Conservation (phyloP, 2,113 vertebrate species). For the Rhinolophus sinicus region DNA sequence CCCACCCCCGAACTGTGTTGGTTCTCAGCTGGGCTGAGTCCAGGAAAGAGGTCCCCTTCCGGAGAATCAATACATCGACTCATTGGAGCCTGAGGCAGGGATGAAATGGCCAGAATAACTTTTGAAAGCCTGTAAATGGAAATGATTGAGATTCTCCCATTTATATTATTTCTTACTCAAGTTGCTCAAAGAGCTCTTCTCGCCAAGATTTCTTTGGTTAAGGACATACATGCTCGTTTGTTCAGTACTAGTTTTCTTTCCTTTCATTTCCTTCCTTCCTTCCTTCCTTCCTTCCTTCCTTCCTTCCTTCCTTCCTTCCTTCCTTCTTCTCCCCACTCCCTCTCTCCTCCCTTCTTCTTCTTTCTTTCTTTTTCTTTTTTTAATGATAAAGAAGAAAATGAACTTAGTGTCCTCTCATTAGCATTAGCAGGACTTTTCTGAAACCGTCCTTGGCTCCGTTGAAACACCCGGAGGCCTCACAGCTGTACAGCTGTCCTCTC, state of each 20-base stretch:
- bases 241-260: neutral
- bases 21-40: neutral
- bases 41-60: neutral
- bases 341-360: neutral
- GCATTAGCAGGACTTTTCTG: neutral
- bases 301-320: neutral
- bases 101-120: neutral
- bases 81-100: neutral
- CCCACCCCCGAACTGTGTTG: neutral
- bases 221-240: neutral
- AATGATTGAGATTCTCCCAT: neutral
- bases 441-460: neutral
- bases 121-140: neutral
- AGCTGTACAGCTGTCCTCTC: neutral
- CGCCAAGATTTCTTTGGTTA: neutral
- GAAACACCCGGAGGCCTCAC: neutral
- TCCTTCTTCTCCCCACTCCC: neutral
- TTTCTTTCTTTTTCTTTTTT: neutral
- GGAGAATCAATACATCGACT: neutral
- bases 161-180: neutral
- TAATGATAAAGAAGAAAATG: neutral
- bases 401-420: neutral
- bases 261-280: no score
- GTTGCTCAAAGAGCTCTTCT: neutral
- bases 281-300: no score